phyloP scores from a whole-genome alignment of 2,888 invertebrate genomes.

The Trisateles emortualis region DNA sequence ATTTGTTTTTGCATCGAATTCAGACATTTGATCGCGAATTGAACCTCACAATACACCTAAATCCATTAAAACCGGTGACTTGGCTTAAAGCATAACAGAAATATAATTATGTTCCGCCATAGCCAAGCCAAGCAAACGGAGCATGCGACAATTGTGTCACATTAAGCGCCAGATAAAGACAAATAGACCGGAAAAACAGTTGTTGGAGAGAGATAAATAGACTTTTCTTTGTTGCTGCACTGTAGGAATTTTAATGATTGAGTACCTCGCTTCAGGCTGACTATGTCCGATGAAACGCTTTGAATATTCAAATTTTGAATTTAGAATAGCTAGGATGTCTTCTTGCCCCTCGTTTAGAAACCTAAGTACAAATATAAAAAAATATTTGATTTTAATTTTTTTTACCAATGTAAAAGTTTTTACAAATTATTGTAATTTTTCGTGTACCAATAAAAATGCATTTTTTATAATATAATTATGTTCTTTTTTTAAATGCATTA shows the following conservation, averaged over 20 bases:
- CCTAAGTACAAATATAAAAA: no score
- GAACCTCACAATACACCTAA: constrained; percentile 35
- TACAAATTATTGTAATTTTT: no score
- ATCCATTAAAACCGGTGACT: constrained; percentile 44
- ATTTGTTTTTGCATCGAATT: constrained; percentile 32
- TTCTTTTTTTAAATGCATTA: no score
- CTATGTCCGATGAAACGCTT: constrained; percentile 49
- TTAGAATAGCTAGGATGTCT: constrained; percentile 38
- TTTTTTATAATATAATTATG: no score
- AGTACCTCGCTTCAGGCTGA: constrained; percentile 51
- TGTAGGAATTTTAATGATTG: constrained; percentile 81
- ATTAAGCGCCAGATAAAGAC: constrained; percentile 83
- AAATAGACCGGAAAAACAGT: constrained; percentile 84
- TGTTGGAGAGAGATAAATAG: constrained; percentile 77
- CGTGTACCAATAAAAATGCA: no score
- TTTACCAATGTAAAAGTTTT: no score
- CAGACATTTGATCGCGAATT: constrained; percentile 26
- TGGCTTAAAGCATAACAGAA: constrained; percentile 52
- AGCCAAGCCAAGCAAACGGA: constrained; percentile 76
- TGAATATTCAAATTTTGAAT: constrained; percentile 50
- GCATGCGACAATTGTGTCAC: constrained; percentile 82
- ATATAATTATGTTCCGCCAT: constrained; percentile 57
- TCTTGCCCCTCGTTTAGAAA: no score
- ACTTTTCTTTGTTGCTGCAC: constrained; percentile 68
- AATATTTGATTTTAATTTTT: no score